These are phyloP conservation scores for Xenopus laevis DNA, from an alignment of 2,113 vertebrate species.

Conservation along the genomic window DNA sequence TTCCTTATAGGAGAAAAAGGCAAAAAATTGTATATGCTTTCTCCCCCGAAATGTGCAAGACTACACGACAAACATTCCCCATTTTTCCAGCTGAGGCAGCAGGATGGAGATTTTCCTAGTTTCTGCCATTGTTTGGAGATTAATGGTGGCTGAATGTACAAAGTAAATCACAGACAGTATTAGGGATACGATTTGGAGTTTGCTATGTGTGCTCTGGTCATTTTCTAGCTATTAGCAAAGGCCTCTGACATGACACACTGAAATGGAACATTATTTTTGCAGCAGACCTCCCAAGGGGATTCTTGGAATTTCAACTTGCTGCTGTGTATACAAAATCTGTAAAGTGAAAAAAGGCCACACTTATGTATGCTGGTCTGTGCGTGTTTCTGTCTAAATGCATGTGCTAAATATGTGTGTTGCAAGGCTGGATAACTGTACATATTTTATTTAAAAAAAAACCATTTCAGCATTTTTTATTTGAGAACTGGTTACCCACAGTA, in stretches of 20 bases:
- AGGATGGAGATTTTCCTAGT: background rate
- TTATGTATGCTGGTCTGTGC: background rate
- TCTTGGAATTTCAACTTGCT: slow-evolving; percentile 13
- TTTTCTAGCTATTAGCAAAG: slow-evolving; percentile 14
- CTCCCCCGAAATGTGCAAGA: background rate
- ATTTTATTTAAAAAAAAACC: background rate
- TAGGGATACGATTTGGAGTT: slow-evolving; percentile 6
- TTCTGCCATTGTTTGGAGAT: background rate
- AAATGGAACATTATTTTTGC: slow-evolving; percentile 29
- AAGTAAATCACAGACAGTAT: slow-evolving; percentile 29
- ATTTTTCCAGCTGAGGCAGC: background rate
- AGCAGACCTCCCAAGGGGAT: slow-evolving; percentile 33
- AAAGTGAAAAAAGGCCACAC: background rate
- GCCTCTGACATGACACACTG: slow-evolving; percentile 13
- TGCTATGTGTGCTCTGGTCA: slow-evolving; percentile 3
- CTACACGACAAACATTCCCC: background rate
- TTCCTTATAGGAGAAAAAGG: too few relatives aligned
- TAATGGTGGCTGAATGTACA: background rate
- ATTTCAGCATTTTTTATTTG: too few relatives aligned
- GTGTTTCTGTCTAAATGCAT: background rate
- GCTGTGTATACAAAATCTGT: slow-evolving; percentile 6
- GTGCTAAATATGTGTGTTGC: background rate
- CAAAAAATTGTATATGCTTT: background rate
- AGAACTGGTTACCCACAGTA: too few relatives aligned
- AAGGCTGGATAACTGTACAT: background rate